Evolutionary conservation across 2,113 vertebrate species (phyloP).

Genomic region (Phalacrocorax carbo): DNA sequence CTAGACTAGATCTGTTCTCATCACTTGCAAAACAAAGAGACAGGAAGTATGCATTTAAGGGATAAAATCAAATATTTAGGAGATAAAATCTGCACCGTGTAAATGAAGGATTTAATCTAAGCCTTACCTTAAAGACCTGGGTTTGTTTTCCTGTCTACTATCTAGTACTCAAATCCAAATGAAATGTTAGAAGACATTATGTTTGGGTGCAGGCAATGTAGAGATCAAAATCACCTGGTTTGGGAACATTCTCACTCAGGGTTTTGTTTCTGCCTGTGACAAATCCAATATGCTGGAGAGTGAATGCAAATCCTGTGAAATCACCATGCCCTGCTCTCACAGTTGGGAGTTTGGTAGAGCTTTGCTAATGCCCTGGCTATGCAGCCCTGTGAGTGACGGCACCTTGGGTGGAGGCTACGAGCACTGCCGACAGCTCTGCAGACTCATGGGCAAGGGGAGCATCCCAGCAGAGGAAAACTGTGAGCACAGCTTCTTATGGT

Average conservation of each 20-base stretch:
- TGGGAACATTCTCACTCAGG: background rate
- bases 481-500: background rate
- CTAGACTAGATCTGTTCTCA: conserved; percentile 39
- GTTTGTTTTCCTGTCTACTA: background rate
- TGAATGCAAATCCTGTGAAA: background rate
- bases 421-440: background rate
- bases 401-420: background rate
- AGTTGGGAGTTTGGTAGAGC: background rate
- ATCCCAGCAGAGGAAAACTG: background rate
- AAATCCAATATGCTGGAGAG: background rate
- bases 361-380: background rate
- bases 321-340: background rate
- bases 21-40: background rate
- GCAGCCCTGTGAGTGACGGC: rapidly evolving
- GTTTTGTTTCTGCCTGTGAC: background rate
- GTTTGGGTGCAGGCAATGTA: background rate
- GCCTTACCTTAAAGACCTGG: background rate
- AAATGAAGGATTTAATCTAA: conserved; percentile 42
- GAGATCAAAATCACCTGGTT: background rate
- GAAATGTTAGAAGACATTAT: background rate
- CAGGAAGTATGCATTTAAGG: conserved; percentile 32
- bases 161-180: conserved; percentile 6
- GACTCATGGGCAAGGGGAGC: background rate
- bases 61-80: conserved; percentile 23
- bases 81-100: conserved; percentile 27